Evolutionary conservation across 2,888 invertebrate species (phyloP).

Genomic region (Drosophila mimetica): DNA sequence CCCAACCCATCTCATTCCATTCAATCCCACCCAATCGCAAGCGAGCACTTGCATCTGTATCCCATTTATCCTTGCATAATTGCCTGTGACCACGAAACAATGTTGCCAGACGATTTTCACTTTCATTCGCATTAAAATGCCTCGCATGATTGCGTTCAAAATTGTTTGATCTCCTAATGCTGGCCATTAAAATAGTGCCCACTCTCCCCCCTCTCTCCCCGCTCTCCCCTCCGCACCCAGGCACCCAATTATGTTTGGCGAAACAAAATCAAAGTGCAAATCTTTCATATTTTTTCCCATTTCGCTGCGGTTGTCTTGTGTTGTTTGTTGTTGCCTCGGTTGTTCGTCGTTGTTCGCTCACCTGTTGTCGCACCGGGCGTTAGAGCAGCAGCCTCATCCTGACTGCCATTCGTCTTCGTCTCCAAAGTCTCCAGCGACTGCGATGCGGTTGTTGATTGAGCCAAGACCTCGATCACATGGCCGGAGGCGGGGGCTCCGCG

Average conservation of each 20-base stretch:
- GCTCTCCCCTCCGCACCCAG: conserved; percentile 8
- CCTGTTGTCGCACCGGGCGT: conserved; percentile 72
- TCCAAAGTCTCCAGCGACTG: conserved; percentile 26
- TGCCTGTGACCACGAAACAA: conserved; percentile 48
- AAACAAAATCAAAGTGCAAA: conserved; percentile 77
- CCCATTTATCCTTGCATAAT: conserved; percentile 72
- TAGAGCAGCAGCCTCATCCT: conserved; percentile 68
- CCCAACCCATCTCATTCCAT: background rate
- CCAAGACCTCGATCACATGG: conserved; percentile 68
- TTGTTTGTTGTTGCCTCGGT: too few species aligned
- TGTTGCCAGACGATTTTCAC: conserved; percentile 66
- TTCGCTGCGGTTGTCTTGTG: conserved; percentile 55
- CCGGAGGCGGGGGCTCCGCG: conserved; percentile 29
- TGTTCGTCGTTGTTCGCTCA: conserved; percentile 48
- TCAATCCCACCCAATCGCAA: conserved; percentile 15
- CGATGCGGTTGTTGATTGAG: conserved; percentile 52
- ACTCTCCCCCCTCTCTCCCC: too few species aligned
- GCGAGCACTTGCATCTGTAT: conserved; percentile 42
- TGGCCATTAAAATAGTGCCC: conserved; percentile 69
- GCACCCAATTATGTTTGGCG: conserved; percentile 71
- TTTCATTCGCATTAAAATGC: conserved; percentile 80
- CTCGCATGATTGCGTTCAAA: conserved; percentile 81
- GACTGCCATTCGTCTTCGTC: conserved; percentile 51
- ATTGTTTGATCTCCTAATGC: conserved; percentile 79
- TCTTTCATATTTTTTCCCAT: conserved; percentile 75